Percentiles rank a stretch among this genome's conserved stretches.
Evolutionary conservation across 2,888 invertebrate genomes (phyloP).

Genomic region (Macropis europaea): DNA sequence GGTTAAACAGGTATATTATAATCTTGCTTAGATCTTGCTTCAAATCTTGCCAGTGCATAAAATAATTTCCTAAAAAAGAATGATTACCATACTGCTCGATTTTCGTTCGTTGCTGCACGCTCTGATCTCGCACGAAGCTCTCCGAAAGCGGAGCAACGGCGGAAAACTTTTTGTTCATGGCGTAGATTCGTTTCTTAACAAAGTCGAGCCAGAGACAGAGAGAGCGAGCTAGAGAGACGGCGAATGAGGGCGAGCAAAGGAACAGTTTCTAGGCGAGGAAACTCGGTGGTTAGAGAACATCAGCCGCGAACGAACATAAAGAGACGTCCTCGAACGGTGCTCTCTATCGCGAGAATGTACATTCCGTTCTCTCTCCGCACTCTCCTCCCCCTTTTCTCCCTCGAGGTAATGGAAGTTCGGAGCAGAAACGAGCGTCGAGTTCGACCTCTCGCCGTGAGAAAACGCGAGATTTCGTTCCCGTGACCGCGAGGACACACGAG

Average conservation of each 20-base stretch:
- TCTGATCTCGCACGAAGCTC: too few species aligned
- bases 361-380: conserved; percentile 18
- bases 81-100: too few species aligned
- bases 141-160: too few species aligned
- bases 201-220: too few species aligned
- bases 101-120: too few species aligned
- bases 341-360: conserved; percentile 28
- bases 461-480: conserved; percentile 24
- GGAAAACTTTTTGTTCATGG: too few species aligned
- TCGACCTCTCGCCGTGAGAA: conserved; percentile 32
- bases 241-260: too few species aligned
- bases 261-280: conserved; percentile 25
- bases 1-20: too few species aligned
- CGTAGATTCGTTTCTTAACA: conserved; percentile 17
- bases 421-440: conserved; percentile 22
- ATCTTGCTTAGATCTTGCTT: too few species aligned
- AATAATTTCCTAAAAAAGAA: too few species aligned
- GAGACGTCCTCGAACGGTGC: conserved; percentile 21
- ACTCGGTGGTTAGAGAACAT: conserved; percentile 26
- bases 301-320: conserved; percentile 21
- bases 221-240: too few species aligned
- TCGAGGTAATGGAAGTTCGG: conserved; percentile 41
- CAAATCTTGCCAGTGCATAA: too few species aligned
- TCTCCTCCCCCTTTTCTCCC: conserved; percentile 13
- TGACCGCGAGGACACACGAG: background rate